These are phyloP conservation scores for Agrotis puta DNA, from an alignment of 2,888 invertebrate genomes.

Conservation along the genomic window DNA sequence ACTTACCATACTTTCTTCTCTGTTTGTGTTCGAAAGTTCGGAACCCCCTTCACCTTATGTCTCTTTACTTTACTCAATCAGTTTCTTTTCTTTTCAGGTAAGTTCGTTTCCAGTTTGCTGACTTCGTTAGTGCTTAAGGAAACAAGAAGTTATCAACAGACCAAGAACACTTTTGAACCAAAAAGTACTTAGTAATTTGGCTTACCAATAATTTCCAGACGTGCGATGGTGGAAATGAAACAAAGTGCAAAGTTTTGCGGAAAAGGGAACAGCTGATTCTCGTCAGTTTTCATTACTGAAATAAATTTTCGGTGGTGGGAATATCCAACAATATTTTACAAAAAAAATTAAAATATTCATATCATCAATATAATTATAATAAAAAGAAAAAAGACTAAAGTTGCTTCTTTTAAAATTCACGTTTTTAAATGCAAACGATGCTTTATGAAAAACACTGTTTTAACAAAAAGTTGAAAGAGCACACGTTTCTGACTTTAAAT, in stretches of 20 bases:
- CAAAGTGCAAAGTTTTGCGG: slow-evolving; percentile 31
- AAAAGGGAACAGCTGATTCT: slow-evolving; percentile 26
- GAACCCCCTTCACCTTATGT: slow-evolving; percentile 7
- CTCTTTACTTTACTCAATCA: slow-evolving; percentile 40
- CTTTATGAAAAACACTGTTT: slow-evolving; percentile 4
- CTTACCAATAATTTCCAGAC: slow-evolving; percentile 31
- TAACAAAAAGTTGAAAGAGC: slow-evolving; percentile 17
- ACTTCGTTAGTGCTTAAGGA: slow-evolving; percentile 35
- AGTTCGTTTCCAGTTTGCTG: slow-evolving; percentile 53
- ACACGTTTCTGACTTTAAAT: slow-evolving; percentile 22
- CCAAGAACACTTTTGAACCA: slow-evolving; percentile 7
- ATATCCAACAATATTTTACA: background rate
- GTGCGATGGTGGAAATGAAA: slow-evolving; percentile 2
- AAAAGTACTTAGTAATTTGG: slow-evolving; percentile 51
- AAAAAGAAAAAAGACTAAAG: background rate
- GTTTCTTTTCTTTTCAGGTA: slow-evolving; percentile 63
- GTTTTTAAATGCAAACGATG: slow-evolving; percentile 10
- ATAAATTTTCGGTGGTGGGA: background rate
- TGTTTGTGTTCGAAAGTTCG: slow-evolving; percentile 34
- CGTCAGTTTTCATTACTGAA: slow-evolving; percentile 9
- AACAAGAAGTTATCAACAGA: slow-evolving; percentile 32
- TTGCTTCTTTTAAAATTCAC: background rate
- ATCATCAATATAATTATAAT: background rate
- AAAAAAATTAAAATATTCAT: background rate
- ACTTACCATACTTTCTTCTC: slow-evolving; percentile 15